Conservation (phyloP, 2,888 invertebrate species). For the Himalopsyche tibetana region DNA sequence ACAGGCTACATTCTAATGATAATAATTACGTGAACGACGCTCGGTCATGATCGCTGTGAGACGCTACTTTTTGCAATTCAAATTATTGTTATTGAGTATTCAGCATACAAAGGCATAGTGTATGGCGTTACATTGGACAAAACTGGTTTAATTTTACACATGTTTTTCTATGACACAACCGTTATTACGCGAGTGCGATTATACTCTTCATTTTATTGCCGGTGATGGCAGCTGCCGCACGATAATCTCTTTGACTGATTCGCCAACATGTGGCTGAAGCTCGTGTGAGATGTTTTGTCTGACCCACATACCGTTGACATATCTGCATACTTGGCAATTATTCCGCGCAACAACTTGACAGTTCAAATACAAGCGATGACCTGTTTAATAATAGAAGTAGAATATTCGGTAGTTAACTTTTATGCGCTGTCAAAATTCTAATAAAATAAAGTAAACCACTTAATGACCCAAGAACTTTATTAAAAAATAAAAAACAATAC, state of each 20-base stretch:
- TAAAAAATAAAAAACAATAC: too few species aligned
- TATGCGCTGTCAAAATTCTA: too few species aligned
- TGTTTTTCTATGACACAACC: slow-evolving; percentile 22
- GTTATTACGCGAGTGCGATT: not conserved
- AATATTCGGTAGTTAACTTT: too few species aligned
- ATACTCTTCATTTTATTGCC: slow-evolving; percentile 22
- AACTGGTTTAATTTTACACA: slow-evolving; percentile 21
- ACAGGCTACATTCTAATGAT: not conserved
- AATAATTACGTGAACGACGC: not conserved
- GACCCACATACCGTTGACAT: slow-evolving; percentile 23
- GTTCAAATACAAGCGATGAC: not conserved
- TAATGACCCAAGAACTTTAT: too few species aligned
- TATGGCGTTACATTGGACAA: not conserved
- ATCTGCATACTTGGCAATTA: slow-evolving; percentile 15
- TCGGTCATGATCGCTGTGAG: not conserved
- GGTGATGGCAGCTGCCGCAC: not conserved
- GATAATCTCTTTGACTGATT: not conserved
- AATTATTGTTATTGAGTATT: not conserved
- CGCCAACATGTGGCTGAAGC: not conserved
- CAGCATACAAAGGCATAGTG: not conserved
- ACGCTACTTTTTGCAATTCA: slow-evolving; percentile 7
- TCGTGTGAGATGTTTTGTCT: not conserved
- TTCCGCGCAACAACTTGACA: slow-evolving; percentile 30
- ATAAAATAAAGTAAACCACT: too few species aligned
- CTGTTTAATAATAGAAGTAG: too few species aligned